These are phyloP conservation scores for Panagrolaimus sp. DNA, from an alignment of 1,140 invertebrate species.

Conservation along the genomic window DNA sequence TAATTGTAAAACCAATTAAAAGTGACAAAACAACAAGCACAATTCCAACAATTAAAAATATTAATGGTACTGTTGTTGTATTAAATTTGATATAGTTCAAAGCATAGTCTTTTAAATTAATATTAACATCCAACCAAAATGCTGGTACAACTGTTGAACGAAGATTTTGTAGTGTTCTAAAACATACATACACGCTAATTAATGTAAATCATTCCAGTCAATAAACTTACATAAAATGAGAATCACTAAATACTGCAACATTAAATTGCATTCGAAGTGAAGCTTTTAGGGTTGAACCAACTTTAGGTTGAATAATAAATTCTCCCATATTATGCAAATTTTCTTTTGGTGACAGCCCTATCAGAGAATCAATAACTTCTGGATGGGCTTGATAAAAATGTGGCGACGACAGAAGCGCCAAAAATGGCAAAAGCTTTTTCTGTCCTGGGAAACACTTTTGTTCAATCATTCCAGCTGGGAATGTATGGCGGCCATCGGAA, in stretches of 20 bases:
- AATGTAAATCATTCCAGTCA: not conserved
- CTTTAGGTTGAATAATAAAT: constrained; percentile 9
- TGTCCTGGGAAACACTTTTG: not conserved
- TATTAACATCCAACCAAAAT: not conserved
- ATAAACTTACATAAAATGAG: not conserved
- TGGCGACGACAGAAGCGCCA: not conserved
- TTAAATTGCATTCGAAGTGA: constrained; percentile 7
- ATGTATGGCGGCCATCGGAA: not conserved
- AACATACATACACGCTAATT: too few relatives aligned
- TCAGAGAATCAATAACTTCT: not conserved
- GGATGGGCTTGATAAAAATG: not conserved
- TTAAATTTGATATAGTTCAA: constrained; percentile 12
- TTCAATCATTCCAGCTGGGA: not conserved
- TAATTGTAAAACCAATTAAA: not conserved
- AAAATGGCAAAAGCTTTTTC: constrained; percentile 8
- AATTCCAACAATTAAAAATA: constrained; percentile 12
- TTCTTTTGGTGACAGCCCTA: not conserved
- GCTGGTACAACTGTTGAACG: not conserved
- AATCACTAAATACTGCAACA: not conserved
- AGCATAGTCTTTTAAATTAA: constrained; percentile 8
- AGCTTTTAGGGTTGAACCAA: not conserved
- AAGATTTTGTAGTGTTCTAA: not conserved
- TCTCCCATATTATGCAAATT: constrained; percentile 5
- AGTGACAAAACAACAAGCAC: not conserved
- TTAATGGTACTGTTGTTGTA: constrained; percentile 4